These are phyloP conservation scores for Gymnocephalus cernua DNA, from an alignment of 2,113 vertebrate species.

Conservation along the genomic window DNA sequence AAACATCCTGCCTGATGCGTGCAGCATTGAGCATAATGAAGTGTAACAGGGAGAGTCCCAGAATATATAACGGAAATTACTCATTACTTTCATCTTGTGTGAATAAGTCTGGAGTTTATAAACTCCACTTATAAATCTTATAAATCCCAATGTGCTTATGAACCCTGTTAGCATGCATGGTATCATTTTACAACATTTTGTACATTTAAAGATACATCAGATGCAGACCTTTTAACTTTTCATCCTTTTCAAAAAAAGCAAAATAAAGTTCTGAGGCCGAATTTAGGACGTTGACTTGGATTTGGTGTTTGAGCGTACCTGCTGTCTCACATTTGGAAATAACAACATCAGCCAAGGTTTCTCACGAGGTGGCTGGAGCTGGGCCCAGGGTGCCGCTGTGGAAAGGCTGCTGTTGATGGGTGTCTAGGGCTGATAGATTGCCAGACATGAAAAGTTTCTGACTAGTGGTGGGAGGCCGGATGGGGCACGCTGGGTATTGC, in stretches of 20 bases:
- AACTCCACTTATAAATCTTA: too few species aligned
- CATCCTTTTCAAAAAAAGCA: neutral
- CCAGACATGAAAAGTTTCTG: conserved; percentile 39
- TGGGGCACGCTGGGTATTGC: conserved; percentile 42
- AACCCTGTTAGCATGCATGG: neutral
- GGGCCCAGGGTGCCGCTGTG: conserved; percentile 25
- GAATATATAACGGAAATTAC: conserved; percentile 41
- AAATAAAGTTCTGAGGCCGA: neutral
- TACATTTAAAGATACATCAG: neutral
- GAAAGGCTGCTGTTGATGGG: conserved; percentile 40
- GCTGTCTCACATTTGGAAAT: conserved; percentile 19
- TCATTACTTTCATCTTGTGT: conserved; percentile 12
- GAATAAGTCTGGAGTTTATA: neutral
- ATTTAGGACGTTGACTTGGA: neutral
- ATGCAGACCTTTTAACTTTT: neutral
- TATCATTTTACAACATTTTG: neutral
- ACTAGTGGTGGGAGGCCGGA: conserved; percentile 44
- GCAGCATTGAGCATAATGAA: conserved; percentile 33
- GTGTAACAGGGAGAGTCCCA: conserved; percentile 30
- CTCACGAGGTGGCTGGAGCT: conserved; percentile 7
- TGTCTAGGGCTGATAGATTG: conserved; percentile 64
- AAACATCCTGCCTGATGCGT: conserved; percentile 32
- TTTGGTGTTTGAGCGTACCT: neutral
- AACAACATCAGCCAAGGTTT: conserved; percentile 34
- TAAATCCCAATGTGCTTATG: neutral